Percentiles rank a stretch among this genome's conserved stretches.
phyloP scores from a whole-genome alignment of 1,140 invertebrate species.

The Drosophila eugracilis region DNA sequence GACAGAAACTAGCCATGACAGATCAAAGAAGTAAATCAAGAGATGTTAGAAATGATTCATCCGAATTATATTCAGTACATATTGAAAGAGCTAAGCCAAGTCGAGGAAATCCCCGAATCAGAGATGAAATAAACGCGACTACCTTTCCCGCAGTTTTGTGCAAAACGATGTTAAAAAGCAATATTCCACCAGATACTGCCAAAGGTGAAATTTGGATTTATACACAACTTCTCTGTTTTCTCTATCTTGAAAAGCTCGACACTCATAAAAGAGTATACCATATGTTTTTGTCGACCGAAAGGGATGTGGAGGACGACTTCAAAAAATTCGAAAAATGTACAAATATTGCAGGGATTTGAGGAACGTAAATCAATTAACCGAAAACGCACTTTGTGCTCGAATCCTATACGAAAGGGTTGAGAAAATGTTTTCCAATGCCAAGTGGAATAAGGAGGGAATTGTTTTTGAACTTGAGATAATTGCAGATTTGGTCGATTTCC shows the following conservation, averaged over 20 bases:
- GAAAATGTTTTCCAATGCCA: conserved; percentile 15
- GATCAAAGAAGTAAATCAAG: not conserved
- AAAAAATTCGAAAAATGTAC: conserved; percentile 6
- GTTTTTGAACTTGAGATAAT: conserved; percentile 20
- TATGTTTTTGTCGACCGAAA: conserved; percentile 19
- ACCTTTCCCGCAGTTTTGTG: conserved; percentile 5
- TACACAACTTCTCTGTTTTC: conserved; percentile 10
- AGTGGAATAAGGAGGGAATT: conserved; percentile 41
- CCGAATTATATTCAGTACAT: not conserved
- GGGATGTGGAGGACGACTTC: conserved; percentile 4
- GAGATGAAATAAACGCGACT: not conserved
- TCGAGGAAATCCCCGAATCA: not conserved
- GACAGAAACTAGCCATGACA: not conserved
- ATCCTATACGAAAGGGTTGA: conserved; percentile 2
- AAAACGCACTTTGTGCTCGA: conserved; percentile 16
- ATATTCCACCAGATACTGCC: not conserved
- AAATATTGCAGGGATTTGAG: conserved; percentile 10
- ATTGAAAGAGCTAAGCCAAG: not conserved
- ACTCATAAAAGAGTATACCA: conserved; percentile 24
- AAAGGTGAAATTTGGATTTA: not conserved
- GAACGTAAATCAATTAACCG: conserved; percentile 10
- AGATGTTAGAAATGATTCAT: not conserved
- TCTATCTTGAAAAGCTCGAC: conserved; percentile 22
- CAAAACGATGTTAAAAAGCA: conserved; percentile 6
- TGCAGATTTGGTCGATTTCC: not conserved